phyloP scores from a whole-genome alignment of 2,113 vertebrate species.

The Butorides virescens region DNA sequence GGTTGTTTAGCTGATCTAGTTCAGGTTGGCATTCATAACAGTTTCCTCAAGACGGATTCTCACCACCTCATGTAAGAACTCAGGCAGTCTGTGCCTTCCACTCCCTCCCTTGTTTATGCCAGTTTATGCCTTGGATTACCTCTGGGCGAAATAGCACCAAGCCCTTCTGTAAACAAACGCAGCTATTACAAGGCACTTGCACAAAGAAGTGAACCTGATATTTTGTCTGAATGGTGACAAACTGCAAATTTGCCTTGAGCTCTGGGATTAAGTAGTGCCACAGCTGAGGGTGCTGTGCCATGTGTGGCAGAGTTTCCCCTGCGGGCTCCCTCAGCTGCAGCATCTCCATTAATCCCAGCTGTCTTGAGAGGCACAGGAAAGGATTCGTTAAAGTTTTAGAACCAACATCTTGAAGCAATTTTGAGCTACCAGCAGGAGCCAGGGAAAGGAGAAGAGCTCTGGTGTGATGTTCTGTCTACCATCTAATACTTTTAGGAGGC shows the following conservation, averaged over 20 bases:
- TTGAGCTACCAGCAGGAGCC: constrained; percentile 17
- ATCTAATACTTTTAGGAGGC: constrained; percentile 15
- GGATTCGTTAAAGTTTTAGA: not conserved
- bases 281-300: not conserved
- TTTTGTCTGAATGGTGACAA: not conserved
- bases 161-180: constrained; percentile 24
- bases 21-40: not conserved
- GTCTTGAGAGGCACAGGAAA: not conserved
- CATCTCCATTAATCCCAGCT: not conserved
- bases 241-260: not conserved
- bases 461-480: not conserved
- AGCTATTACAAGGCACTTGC: not conserved
- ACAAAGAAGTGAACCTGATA: not conserved
- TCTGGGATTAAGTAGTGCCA: not conserved
- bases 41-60: not conserved
- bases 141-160: not conserved
- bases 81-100: not conserved
- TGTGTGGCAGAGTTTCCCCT: not conserved
- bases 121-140: constrained; percentile 6
- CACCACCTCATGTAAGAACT: not conserved
- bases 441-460: not conserved
- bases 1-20: not conserved
- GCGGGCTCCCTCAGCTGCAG: not conserved
- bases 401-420: constrained; percentile 49
- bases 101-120: constrained; percentile 9